Percentiles rank a stretch among this genome's conserved stretches.
phyloP scores from a whole-genome alignment of 2,888 invertebrate genomes.

The Pyralis farinalis region DNA sequence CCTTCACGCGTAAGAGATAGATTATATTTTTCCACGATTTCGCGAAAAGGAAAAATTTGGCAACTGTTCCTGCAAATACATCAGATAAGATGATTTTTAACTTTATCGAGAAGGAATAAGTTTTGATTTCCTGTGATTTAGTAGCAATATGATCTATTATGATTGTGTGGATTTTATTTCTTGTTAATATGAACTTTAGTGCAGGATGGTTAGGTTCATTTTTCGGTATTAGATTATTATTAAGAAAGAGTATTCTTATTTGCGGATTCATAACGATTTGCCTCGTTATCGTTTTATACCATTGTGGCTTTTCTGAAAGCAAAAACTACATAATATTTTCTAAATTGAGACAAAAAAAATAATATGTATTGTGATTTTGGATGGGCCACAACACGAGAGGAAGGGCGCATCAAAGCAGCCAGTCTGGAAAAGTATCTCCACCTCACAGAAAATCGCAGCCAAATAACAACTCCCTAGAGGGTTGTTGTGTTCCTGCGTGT shows the following conservation, averaged over 20 bases:
- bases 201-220: not conserved
- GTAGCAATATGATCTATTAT: slow-evolving; percentile 12
- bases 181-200: not conserved
- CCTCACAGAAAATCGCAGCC: too few relatives aligned
- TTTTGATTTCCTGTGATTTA: not conserved
- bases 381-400: too few relatives aligned
- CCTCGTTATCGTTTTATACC: slow-evolving; percentile 34
- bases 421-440: too few relatives aligned
- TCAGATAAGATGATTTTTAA: slow-evolving; percentile 17
- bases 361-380: too few relatives aligned
- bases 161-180: not conserved
- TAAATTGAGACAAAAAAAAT: too few relatives aligned
- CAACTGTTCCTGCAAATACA: not conserved
- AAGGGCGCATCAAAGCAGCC: too few relatives aligned
- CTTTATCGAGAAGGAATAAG: slow-evolving; percentile 19
- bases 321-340: too few relatives aligned
- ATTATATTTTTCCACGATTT: not conserved
- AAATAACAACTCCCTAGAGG: too few relatives aligned
- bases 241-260: slow-evolving; percentile 35
- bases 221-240: slow-evolving; percentile 35
- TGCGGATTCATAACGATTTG: slow-evolving; percentile 40
- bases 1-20: not conserved
- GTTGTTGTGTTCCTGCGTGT: too few relatives aligned
- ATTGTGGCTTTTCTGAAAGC: slow-evolving; percentile 3
- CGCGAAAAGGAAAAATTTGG: not conserved